Evolutionary conservation across 2,888 invertebrate genomes (phyloP), one percentile per base, ranked within the genome.

Genomic region (Neria commutata): DNA sequence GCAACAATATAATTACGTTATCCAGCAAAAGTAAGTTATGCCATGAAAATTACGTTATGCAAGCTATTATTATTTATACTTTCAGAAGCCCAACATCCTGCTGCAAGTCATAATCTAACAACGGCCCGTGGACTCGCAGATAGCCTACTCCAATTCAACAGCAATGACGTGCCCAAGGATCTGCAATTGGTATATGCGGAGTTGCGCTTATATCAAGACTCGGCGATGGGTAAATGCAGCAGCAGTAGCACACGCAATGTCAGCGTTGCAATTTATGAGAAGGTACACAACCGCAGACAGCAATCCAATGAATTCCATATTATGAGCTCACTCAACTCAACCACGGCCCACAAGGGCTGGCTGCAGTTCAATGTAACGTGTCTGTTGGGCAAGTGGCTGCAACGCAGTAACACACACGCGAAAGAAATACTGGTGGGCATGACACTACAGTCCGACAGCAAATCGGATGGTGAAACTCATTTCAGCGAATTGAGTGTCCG

Each of bases 111-210:
- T n/a, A n/a, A n/a, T n/a, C n/a, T n/a, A n/a, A n/a, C n/a, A n/a
- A n/a, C n/a, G n/a, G 2, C 11, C 8, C 21, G 34, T 10, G 14
- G 14, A 24, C 3, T 17, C 8, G 59, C 59, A 53, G 26, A 23
- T 3, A n/a, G n/a, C n/a, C n/a, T n/a, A n/a, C 87, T 95, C 54
- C 93, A 91, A 89, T 97, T 97, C 80, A 95, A 97, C 81, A 90
- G 94, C 26, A 88, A 91, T 5, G 93, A 95, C 72, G 89, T 95
- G 2, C 91, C 94, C 0, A 84, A 87, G 1, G 90, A 90, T 60
- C 89, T 95, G 68, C 86, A 92, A 37, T 79, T 87, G 6, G 87
- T 94, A 50, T 89, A 90, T 10, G 93, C 95, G 0, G 94, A 94
- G 82, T 83, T 98, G 54, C 84, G 95, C 63, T 83, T 97, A 21